Evolutionary conservation across 2,113 vertebrate genomes (phyloP), one percentile per base, ranked within the genome.

Genomic region (Castor canadensis): DNA sequence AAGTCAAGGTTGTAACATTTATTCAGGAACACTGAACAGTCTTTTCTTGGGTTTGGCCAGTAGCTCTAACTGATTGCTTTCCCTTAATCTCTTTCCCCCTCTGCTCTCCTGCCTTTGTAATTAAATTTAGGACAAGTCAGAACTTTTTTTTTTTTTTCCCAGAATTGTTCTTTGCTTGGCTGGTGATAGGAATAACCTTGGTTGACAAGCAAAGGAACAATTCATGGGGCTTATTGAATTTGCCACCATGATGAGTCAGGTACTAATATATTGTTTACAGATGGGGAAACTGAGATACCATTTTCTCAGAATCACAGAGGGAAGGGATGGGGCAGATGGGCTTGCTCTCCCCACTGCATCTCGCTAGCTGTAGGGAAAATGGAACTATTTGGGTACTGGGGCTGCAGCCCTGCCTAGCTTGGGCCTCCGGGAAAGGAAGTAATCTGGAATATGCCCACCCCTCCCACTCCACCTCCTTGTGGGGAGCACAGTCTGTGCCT

Each of bases 191-290:
- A 24, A 60, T 60, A 24, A 60, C 26, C 15, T 66, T 66, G n/a
- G 9, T 30, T 66, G 62, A 32, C 62, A 30, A 9, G 30, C 10
- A 66, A 66, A 32, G 62, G 62, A 66, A 30, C 30, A 66, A 30
- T 66, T 35, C 28, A 66, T 66, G n/a, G 1, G 56, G 43, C 49
- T 49, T 64, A 13, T 6, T 0, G 38, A 52, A 43, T 24, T 52
- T 38, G 28, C 22, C 2, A 30, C 38, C 17, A 0, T 40, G 1
- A 10, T 8, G 52, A 43, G 60, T 30, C 0, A 13, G 67, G 22
- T 28, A 1, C 40, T 17, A 13, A 12, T 30, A 3, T 22, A 3
- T 40, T 66, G 35, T 38, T 58, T 69, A 32, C 40, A 35, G 45
- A 26, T 1, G 9, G 17, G 52, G 73, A 17, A 67, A 45, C 35